phyloP scores from a whole-genome alignment of 2,113 vertebrate genomes.

The Thomomys bottae region DNA sequence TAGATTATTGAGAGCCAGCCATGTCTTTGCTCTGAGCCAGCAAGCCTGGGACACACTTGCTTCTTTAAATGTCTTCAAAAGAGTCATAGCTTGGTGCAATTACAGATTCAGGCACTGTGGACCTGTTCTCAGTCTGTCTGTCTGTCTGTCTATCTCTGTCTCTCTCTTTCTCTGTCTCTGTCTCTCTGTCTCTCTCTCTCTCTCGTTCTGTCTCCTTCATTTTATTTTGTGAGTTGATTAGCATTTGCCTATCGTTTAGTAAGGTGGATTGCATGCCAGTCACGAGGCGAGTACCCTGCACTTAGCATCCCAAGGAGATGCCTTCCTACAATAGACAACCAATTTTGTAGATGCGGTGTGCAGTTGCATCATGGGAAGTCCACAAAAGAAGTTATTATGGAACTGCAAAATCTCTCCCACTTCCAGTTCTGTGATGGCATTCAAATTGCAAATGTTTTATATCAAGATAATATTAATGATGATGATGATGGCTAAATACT shows the following conservation, averaged over 20 bases:
- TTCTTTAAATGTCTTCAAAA: not conserved
- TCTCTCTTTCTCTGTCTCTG: not conserved
- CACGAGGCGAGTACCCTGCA: not conserved
- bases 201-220: no score
- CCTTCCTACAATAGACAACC: not conserved
- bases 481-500: conserved; percentile 51
- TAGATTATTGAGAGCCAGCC: not conserved
- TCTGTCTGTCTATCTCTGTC: no score
- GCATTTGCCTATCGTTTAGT: not conserved
- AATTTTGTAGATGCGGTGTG: not conserved
- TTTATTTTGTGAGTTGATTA: not conserved
- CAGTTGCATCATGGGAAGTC: not conserved
- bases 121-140: no score
- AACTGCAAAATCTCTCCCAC: conserved; percentile 22
- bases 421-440: not conserved
- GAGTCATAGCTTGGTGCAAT: not conserved
- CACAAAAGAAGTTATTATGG: not conserved
- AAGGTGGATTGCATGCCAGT: not conserved
- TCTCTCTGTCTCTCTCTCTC: not conserved
- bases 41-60: no score
- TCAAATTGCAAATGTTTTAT: conserved; percentile 35
- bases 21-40: not conserved
- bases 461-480: conserved; percentile 38
- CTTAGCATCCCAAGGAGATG: not conserved
- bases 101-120: not conserved